Percentiles rank a stretch among this genome's conserved stretches.
These are phyloP conservation scores for Chionodraco myersi DNA, from an alignment of 2,113 vertebrate species.

Conservation along the genomic window DNA sequence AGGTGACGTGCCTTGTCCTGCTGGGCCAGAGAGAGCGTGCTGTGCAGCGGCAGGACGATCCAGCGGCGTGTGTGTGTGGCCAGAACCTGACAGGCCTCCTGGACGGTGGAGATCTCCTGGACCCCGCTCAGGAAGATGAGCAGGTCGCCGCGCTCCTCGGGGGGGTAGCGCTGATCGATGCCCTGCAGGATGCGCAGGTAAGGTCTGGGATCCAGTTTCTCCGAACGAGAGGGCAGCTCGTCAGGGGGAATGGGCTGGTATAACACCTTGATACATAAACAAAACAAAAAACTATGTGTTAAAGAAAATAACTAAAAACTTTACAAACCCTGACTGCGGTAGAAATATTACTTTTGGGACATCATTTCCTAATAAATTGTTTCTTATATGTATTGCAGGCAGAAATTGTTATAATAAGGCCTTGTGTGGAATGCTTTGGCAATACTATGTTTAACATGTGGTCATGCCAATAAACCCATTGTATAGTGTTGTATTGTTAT, in stretches of 20 bases:
- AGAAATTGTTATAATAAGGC: not conserved
- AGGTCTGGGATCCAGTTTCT: conserved; percentile 89
- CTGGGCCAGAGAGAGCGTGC: conserved; percentile 89
- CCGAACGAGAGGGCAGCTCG: conserved; percentile 76
- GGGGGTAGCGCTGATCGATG: conserved; percentile 90
- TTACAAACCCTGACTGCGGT: not conserved
- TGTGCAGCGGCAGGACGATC: conserved; percentile 92
- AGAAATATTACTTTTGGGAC: not conserved
- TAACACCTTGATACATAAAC: conserved; percentile 82
- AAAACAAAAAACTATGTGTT: not conserved
- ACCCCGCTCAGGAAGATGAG: conserved; percentile 94
- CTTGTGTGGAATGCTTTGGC: no score
- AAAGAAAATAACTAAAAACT: not conserved
- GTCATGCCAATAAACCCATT: no score
- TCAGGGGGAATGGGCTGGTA: conserved; percentile 89
- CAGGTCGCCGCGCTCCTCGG: conserved; percentile 91
- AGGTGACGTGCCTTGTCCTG: conserved; percentile 89
- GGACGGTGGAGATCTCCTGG: conserved; percentile 89
- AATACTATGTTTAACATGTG: no score
- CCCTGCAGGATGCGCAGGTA: conserved; percentile 91
- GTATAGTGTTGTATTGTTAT: not conserved
- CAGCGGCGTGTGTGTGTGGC: conserved; percentile 88
- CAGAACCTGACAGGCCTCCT: conserved; percentile 88
- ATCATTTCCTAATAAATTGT: not conserved
- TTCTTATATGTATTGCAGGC: not conserved